These are phyloP conservation scores for Anoura caudifer DNA, from an alignment of 2,113 vertebrate species.

Conservation along the genomic window DNA sequence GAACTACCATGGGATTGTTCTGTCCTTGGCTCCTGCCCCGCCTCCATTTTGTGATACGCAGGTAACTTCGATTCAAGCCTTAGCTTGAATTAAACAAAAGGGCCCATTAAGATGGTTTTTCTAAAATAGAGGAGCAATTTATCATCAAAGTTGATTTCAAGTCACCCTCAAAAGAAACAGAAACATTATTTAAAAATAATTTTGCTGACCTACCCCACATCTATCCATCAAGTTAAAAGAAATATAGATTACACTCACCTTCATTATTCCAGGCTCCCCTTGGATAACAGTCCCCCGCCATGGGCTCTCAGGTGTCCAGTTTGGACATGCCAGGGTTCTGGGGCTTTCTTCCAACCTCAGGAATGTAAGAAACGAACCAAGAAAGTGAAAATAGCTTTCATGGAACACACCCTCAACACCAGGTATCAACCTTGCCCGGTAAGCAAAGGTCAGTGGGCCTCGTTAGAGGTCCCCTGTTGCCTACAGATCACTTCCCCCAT, in stretches of 20 bases:
- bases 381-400: not conserved
- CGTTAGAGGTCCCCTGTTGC: not conserved
- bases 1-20: not conserved
- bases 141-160: not conserved
- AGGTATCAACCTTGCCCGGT: not conserved
- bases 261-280: not conserved
- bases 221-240: not conserved
- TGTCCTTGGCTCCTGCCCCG: not conserved
- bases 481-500: not conserved
- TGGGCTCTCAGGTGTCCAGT: not conserved
- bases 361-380: not conserved
- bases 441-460: not conserved
- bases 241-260: not conserved
- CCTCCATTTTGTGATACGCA: not conserved
- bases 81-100: not conserved
- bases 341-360: not conserved
- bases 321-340: not conserved
- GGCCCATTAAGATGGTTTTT: not conserved
- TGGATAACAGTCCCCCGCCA: not conserved
- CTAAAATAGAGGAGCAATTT: not conserved
- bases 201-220: not conserved
- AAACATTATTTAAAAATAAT: not conserved
- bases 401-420: too few species aligned
- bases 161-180: not conserved
- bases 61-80: not conserved